These are phyloP conservation scores for Oceanites oceanicus DNA, from an alignment of 2,113 vertebrate species.

Conservation along the genomic window DNA sequence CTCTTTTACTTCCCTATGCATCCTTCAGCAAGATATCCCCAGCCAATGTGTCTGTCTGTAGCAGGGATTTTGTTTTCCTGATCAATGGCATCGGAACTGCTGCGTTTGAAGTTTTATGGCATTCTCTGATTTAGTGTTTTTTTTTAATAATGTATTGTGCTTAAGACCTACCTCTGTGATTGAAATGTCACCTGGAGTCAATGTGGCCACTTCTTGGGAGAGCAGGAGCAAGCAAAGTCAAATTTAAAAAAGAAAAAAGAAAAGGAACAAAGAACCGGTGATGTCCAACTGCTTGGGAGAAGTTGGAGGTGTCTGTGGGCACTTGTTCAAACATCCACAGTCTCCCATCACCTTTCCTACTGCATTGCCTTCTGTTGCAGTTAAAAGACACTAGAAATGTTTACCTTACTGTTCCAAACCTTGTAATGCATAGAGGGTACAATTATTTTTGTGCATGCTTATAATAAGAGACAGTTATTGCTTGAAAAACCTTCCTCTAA, in stretches of 20 bases:
- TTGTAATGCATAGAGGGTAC: neutral
- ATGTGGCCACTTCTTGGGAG: neutral
- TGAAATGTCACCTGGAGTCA: slow-evolving; percentile 33
- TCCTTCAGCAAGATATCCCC: neutral
- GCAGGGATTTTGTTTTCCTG: neutral
- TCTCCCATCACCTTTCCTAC: neutral
- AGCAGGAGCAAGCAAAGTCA: neutral
- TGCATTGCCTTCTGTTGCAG: neutral
- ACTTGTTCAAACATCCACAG: neutral
- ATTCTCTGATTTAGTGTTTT: neutral
- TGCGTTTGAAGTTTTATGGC: neutral
- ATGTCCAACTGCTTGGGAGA: neutral
- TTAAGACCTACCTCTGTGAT: neutral
- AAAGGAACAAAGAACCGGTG: neutral
- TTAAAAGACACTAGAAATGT: neutral
- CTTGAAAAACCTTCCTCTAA: neutral
- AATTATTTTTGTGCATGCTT: neutral
- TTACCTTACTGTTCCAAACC: neutral
- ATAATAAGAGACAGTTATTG: neutral
- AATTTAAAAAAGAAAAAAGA: neutral
- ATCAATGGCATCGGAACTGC: neutral
- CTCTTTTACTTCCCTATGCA: neutral
- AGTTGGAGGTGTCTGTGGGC: neutral
- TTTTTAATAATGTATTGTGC: neutral
- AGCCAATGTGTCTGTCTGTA: neutral